A percentile compares a stretch with the other conserved stretches of the same genome.
Conservation (phyloP, 2,888 invertebrate species). For the Dryococelus australis region DNA sequence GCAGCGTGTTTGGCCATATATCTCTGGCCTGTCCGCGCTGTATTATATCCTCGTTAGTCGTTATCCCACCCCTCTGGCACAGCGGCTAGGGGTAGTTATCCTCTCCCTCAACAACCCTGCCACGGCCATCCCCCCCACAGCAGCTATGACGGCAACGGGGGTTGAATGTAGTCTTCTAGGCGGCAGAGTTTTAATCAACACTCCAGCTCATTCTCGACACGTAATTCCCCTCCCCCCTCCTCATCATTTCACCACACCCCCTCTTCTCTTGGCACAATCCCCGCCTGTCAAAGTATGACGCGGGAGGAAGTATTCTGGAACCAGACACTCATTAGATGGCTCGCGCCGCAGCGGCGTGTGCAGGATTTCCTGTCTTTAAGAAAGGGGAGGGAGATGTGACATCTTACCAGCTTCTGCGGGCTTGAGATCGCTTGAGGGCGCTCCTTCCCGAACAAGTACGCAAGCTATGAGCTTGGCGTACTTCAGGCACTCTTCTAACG, state of each 20-base stretch:
- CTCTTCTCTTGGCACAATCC: too few relatives aligned
- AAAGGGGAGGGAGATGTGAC: too few relatives aligned
- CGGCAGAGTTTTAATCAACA: slow-evolving; percentile 4
- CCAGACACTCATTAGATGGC: not conserved
- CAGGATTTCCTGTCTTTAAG: not conserved
- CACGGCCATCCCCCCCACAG: too few relatives aligned
- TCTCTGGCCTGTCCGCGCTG: not conserved
- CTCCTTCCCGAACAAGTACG: too few relatives aligned
- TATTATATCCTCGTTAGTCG: slow-evolving; percentile 1
- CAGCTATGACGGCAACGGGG: not conserved
- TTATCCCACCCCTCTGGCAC: not conserved
- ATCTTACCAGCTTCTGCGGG: too few relatives aligned
- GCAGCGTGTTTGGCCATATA: not conserved
- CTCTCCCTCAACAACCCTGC: too few relatives aligned
- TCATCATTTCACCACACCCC: too few relatives aligned
- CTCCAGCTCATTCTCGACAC: slow-evolving; percentile 9
- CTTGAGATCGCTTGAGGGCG: too few relatives aligned
- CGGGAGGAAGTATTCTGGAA: not conserved
- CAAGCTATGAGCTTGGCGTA: too few relatives aligned
- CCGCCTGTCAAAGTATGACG: not conserved
- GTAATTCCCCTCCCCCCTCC: not conserved
- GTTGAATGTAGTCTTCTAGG: slow-evolving; percentile 7
- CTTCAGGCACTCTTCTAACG: too few relatives aligned
- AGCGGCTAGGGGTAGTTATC: too few relatives aligned
- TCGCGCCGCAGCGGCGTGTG: not conserved